Evolutionary conservation across 2,113 vertebrate species (phyloP).

Genomic region (Hoplias malabaricus): DNA sequence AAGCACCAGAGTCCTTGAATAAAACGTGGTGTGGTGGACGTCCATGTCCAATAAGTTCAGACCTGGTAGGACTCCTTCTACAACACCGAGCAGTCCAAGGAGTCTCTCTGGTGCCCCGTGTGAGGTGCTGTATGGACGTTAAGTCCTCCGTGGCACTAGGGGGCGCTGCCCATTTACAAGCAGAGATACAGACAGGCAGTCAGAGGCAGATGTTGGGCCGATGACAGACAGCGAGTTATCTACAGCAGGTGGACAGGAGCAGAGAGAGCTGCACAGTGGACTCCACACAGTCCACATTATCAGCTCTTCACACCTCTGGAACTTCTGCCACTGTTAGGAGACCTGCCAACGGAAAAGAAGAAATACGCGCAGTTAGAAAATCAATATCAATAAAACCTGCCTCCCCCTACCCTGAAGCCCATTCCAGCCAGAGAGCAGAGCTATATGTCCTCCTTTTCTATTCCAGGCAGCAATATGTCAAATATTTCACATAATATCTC

Average conservation of each 20-base stretch:
- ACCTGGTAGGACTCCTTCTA: slow-evolving; percentile 3
- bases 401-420: no score
- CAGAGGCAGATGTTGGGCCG: slow-evolving; percentile 67
- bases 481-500: no score
- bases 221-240: slow-evolving; percentile 75
- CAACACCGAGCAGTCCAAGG: not conserved
- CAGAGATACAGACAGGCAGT: slow-evolving; percentile 71
- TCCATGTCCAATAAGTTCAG: not conserved
- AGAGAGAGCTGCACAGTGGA: slow-evolving; percentile 73
- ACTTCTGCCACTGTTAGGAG: slow-evolving; percentile 86
- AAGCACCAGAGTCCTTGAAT: slow-evolving; percentile 29
- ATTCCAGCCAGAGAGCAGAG: no score
- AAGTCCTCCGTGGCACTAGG: slow-evolving; percentile 68
- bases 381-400: not conserved
- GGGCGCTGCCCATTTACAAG: slow-evolving; percentile 74
- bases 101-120: slow-evolving; percentile 60
- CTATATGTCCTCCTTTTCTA: no score
- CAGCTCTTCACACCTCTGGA: slow-evolving; percentile 64
- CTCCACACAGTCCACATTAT: slow-evolving; percentile 72
- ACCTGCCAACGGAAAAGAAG: slow-evolving; percentile 81
- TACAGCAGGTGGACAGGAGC: slow-evolving; percentile 70
- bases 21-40: not conserved
- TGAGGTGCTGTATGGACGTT: slow-evolving; percentile 61
- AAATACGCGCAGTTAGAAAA: slow-evolving; percentile 42
- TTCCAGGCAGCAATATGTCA: no score